A percentile compares a stretch with the other conserved stretches of the same genome.
These are phyloP conservation scores for Himalopsyche anomala DNA, from an alignment of 2,888 invertebrate species.

Conservation along the genomic window DNA sequence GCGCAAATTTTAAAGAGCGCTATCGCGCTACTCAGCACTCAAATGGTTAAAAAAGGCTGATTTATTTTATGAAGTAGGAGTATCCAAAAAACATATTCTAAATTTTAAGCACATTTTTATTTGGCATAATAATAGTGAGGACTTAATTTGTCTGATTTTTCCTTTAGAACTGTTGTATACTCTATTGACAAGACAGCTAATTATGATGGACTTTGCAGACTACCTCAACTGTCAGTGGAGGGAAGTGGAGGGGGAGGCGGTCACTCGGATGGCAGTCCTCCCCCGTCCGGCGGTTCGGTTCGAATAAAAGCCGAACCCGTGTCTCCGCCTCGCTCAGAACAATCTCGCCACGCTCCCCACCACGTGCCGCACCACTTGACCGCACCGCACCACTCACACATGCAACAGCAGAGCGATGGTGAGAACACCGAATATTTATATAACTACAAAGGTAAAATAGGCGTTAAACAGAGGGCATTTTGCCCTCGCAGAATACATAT, in stretches of 20 bases:
- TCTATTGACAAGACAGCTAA: conserved; percentile 40
- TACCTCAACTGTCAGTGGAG: conserved; percentile 86
- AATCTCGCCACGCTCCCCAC: conserved; percentile 74
- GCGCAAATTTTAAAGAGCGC: no score
- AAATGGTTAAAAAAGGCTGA: no score
- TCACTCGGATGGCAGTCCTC: conserved; percentile 73
- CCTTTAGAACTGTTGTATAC: not conserved
- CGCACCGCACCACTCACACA: conserved; percentile 67
- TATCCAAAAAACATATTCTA: no score
- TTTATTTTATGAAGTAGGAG: no score
- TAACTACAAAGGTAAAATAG: conserved; percentile 17
- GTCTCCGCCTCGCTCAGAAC: conserved; percentile 91
- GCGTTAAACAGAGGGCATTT: not conserved
- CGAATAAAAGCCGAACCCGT: conserved; percentile 97
- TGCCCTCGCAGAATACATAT: not conserved
- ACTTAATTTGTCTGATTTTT: conserved; percentile 39
- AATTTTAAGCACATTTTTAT: no score
- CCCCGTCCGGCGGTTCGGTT: conserved; percentile 82
- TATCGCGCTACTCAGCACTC: no score
- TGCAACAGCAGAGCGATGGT: conserved; percentile 68
- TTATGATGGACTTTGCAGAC: conserved; percentile 74
- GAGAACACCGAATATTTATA: conserved; percentile 41
- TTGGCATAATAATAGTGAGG: no score
- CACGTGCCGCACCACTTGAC: conserved; percentile 70
- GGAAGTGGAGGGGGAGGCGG: conserved; percentile 81